Base-by-base conservation (phyloP, 2,113 vertebrate genomes). In the Ptilonorhynchus violaceus region DNA sequence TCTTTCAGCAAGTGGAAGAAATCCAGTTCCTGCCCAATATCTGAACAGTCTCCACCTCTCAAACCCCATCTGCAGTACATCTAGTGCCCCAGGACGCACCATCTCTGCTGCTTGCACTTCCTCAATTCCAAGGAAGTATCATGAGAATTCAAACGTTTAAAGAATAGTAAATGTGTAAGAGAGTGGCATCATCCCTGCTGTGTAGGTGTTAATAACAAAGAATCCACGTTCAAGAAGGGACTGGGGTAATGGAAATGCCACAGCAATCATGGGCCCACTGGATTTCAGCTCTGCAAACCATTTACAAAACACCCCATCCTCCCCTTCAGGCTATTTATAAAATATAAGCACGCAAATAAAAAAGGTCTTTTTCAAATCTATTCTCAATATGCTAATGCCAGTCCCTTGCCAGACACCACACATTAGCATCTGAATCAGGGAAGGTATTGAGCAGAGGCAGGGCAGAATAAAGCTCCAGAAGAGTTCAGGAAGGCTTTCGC, bases 331-430 rank as follows among this genome's bases (percentile, higher is more conserved):
- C 70, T 88, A 50, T 46, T 91, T 85, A 83, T 80, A 82, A 96
- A 95, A 89, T 53, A 93, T 9, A 76, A 85, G 56, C 85, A 89
- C 28, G 67, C 24, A 89, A 77, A 91, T 27, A 55, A 90, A 35
- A 85, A 73, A 70, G 67, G 56, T 41, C 24, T 64, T 60, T 72
- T 85, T 72, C 62, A 27, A 89, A 81, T 35, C 78, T 81, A 63
- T 94, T 91, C 93, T 85, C 81, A 56, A 59, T 19, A 77, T 89
- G 95, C 66, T 96, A 78, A 95, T 91, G 84, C 50, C 47, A 70
- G 64, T 33, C 79, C 77, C 81, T 13, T 52, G 72, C 31, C 62
- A 87, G 78, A 46, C 86, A 46, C 66, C 1, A 2, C 18, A 27
- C 39, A 91, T 92, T 78, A 91, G 80, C 95, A 92, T 93, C 64